These are phyloP conservation scores for Neotoxoptera formosana DNA, from an alignment of 1,140 invertebrate species.

Conservation along the genomic window DNA sequence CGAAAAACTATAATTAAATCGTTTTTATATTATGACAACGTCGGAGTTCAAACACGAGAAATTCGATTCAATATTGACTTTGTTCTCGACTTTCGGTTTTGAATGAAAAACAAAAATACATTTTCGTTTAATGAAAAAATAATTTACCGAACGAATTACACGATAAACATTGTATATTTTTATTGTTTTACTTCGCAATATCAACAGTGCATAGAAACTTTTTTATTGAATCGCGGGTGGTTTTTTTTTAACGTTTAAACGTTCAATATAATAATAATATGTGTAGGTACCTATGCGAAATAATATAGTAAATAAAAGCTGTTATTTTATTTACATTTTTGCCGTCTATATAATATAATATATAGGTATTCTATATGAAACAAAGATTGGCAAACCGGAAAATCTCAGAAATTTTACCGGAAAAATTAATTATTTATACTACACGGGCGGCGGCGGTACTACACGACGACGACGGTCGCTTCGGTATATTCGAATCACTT, in stretches of 20 bases:
- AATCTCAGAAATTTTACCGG: background rate
- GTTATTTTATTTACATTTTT: conserved; percentile 19
- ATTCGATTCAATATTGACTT: conserved; percentile 5
- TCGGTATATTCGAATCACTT: background rate
- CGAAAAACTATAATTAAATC: background rate
- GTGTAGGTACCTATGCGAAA: background rate
- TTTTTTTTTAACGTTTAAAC: background rate
- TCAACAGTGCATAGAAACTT: background rate
- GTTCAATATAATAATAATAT: background rate
- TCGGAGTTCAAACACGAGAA: background rate
- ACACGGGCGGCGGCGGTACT: background rate
- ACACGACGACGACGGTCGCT: background rate
- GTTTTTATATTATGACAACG: background rate
- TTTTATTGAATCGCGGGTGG: background rate
- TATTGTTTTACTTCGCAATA: background rate
- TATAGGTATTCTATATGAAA: background rate
- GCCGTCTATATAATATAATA: background rate
- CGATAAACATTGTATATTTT: background rate
- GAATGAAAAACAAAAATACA: conserved; percentile 1
- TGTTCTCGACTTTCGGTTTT: background rate
- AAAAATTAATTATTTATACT: conserved; percentile 5
- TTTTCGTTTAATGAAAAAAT: background rate
- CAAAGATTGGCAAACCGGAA: background rate
- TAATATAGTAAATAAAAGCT: background rate
- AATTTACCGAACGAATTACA: background rate